Evolutionary conservation across 2,888 invertebrate species (phyloP).

Genomic region (Dendrolimus houi): DNA sequence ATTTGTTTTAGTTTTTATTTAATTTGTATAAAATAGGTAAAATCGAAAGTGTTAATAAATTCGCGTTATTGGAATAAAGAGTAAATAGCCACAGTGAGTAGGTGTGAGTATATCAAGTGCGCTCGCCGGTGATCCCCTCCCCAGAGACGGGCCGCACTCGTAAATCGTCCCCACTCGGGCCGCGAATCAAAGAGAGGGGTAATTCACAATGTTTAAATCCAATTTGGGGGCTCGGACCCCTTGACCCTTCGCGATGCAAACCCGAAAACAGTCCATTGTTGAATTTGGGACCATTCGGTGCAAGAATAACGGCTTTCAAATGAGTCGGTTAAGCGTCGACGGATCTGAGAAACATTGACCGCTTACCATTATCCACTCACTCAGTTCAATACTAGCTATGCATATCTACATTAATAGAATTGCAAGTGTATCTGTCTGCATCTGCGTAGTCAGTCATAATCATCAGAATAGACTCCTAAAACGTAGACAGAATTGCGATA

Average conservation of each 20-base stretch:
- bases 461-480: no score
- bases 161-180: constrained; percentile 69
- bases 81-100: background rate
- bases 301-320: background rate
- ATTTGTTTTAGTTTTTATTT: no score
- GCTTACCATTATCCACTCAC: background rate
- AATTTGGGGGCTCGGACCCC: constrained; percentile 36
- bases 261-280: background rate
- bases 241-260: background rate
- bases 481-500: no score
- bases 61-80: background rate
- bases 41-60: background rate
- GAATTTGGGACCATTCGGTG: background rate
- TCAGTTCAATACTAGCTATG: no score
- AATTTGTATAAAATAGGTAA: no score
- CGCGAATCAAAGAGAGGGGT: constrained; percentile 69
- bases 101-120: background rate
- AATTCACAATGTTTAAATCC: constrained; percentile 71
- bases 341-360: background rate
- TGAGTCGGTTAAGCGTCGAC: background rate
- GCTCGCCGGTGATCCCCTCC: background rate
- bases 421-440: no score
- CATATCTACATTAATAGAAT: no score
- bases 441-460: no score
- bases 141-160: constrained; percentile 23